Conservation (phyloP, 92 coral and sea anemone species). For the Desmophyllum pertusum region DNA sequence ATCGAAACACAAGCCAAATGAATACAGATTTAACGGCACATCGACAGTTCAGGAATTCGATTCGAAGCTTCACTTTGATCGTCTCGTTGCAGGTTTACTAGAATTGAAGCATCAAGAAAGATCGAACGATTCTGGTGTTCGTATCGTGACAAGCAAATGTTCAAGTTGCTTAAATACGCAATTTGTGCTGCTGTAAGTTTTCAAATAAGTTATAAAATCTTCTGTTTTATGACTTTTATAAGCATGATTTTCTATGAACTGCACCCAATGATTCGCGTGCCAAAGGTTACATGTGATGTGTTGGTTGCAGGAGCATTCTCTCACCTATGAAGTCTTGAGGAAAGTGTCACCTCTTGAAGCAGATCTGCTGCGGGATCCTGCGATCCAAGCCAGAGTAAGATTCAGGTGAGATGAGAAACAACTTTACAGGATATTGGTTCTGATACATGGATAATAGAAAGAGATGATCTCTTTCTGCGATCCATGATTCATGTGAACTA, state of each 20-base stretch:
- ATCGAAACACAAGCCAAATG: not conserved
- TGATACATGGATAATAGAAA: no score
- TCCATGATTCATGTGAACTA: no score
- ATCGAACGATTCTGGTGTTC: slow-evolving; percentile 93
- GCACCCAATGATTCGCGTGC: not conserved
- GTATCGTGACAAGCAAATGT: slow-evolving; percentile 95
- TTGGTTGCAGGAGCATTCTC: slow-evolving; percentile 84
- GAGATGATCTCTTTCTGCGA: no score
- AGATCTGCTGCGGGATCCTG: slow-evolving; percentile 88
- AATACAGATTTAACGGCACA: not conserved
- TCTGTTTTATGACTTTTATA: no score
- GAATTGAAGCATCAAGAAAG: slow-evolving; percentile 78
- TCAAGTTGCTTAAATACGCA: slow-evolving; percentile 92
- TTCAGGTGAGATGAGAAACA: slow-evolving; percentile 65
- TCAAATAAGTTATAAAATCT: no score
- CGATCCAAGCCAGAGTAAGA: slow-evolving; percentile 87
- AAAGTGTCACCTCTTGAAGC: slow-evolving; percentile 98
- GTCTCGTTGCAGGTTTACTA: slow-evolving; percentile 43
- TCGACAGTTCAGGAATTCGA: not conserved
- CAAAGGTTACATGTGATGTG: not conserved
- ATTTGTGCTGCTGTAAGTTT: slow-evolving; percentile 98
- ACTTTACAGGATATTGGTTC: not conserved
- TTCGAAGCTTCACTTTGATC: not conserved
- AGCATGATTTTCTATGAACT: not conserved
- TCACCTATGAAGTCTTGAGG: slow-evolving; percentile 91